These are phyloP conservation scores for Coelopa pilipes DNA, from an alignment of 2,888 invertebrate genomes.

Conservation along the genomic window DNA sequence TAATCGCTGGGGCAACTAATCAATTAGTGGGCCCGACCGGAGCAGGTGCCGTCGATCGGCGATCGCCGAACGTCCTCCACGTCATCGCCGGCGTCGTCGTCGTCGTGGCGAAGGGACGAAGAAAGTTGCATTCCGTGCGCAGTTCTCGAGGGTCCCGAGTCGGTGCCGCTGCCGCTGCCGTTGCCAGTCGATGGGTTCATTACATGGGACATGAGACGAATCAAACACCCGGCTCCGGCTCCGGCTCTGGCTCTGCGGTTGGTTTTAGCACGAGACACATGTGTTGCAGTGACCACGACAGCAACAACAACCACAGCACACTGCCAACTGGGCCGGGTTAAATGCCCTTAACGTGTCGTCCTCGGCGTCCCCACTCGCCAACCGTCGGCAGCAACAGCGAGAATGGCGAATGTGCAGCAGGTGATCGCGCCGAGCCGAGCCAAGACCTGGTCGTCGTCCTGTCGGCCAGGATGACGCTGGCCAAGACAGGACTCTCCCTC, in stretches of 20 bases:
- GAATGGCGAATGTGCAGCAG: slow-evolving; percentile 11
- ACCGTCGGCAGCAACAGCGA: neutral
- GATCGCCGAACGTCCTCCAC: neutral
- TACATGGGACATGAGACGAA: neutral
- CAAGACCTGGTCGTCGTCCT: slow-evolving; percentile 21
- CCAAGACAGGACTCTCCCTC: slow-evolving; percentile 17
- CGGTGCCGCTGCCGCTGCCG: neutral
- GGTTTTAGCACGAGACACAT: slow-evolving; percentile 28
- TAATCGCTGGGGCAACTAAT: neutral
- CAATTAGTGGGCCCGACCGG: neutral
- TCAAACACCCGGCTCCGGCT: slow-evolving; percentile 26
- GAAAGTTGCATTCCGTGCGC: neutral
- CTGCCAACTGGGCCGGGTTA: slow-evolving; percentile 10
- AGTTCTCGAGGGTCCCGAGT: slow-evolving; percentile 2
- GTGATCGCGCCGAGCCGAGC: slow-evolving; percentile 18
- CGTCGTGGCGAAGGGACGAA: no score
- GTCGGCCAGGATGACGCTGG: slow-evolving; percentile 25
- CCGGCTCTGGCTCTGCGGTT: no score
- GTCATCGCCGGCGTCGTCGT: no score
- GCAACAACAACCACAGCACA: neutral
- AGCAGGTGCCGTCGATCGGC: slow-evolving; percentile 6
- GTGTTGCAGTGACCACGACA: no score
- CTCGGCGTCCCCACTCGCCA: neutral
- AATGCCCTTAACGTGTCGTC: slow-evolving; percentile 11
- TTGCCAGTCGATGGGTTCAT: neutral